Conservation (phyloP, 2,888 invertebrate species). For the Fabriciana adippe region DNA sequence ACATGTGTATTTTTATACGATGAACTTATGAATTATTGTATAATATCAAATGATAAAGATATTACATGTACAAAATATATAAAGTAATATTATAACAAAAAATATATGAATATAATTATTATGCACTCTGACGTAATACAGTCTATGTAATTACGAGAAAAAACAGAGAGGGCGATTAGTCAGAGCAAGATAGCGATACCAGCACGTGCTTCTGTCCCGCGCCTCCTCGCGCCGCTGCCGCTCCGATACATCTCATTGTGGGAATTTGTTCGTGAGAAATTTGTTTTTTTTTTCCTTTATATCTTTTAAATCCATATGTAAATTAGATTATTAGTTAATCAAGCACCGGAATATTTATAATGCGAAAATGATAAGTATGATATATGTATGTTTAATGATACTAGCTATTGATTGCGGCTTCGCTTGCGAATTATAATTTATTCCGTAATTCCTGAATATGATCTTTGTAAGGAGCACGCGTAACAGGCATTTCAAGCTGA, state of each 20-base stretch:
- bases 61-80: neutral
- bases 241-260: conserved; percentile 70
- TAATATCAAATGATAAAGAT: neutral
- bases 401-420: too few species aligned
- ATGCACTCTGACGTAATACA: conserved; percentile 34
- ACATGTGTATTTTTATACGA: too few species aligned
- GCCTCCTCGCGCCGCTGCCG: conserved; percentile 68
- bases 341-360: conserved; percentile 1
- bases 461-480: too few species aligned
- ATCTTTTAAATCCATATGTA: conserved; percentile 30
- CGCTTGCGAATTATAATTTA: too few species aligned
- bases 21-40: neutral
- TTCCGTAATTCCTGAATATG: too few species aligned
- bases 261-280: conserved; percentile 69
- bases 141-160: conserved; percentile 44
- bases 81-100: too few species aligned
- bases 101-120: neutral
- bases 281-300: conserved; percentile 40
- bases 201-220: conserved; percentile 71
- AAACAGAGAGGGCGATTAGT: conserved; percentile 49
- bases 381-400: too few species aligned
- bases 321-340: conserved; percentile 25
- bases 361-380: neutral
- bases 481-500: too few species aligned
- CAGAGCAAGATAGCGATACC: conserved; percentile 54